Evolutionary conservation across 2,797 vertebrate species (phyloP), one percentile per base, ranked within the genome.

Genomic region (Mareca strepera): DNA sequence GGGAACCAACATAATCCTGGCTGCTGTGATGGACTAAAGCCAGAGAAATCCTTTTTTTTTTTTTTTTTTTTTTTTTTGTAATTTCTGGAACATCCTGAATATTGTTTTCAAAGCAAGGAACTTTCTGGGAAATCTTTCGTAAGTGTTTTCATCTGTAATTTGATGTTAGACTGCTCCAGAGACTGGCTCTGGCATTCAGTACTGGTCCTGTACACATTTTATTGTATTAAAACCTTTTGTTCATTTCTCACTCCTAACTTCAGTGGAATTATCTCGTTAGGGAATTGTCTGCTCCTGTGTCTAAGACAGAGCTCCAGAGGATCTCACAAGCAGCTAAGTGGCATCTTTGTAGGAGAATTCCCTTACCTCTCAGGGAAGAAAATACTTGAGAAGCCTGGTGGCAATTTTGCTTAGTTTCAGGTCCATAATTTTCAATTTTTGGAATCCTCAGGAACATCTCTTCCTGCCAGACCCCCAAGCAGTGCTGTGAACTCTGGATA

Each of bases 21-120:
- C 82, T 88, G 87, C 89, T 74, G 43, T 25, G 59, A 60, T 92
- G 79, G 84, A 81, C 43, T 76, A 43, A 86, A 94, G 81, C 83
- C 88, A 86, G 86, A 76, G 68, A 79, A 76, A 59, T 53, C n/a
- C 75, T 41, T 39, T 23, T 82, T 35, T 39, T 23, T 82, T 82
- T 35, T 39, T 23, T 79, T 86, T 28, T 35, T 21, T 37, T 52
- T 44, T 37, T 50, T 39, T 33, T 29, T 52, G 50, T 86, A 52
- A 70, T 83, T 88, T 82, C 11, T 60, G n/a, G 55, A 91, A 82
- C 25, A 52, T 67, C 31, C 82, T 44, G 46, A 91, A 22, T 63
- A 58, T 50, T 82, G 31, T 94, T 94, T 93, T 53, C 67, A 78
- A 87, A 75, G 62, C 33, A 58, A 60, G 21, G 43, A 63, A 67